Conservation (phyloP, 2,888 invertebrate species). For the Scaptomyza flava region DNA sequence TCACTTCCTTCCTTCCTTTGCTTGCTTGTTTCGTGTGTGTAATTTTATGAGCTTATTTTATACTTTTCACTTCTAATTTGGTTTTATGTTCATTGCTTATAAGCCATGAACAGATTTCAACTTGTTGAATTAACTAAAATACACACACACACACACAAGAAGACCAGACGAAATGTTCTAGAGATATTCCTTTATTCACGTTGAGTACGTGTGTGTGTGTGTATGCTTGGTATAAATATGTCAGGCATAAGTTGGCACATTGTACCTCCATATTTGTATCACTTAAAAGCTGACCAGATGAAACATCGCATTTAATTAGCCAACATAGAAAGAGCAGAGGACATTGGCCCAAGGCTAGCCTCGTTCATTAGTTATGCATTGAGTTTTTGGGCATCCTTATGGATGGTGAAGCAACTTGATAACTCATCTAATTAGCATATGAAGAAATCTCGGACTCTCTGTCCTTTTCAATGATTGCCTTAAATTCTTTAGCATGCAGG, state of each 20-base stretch:
- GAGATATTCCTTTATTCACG: conserved; percentile 1
- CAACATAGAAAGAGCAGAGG: background rate
- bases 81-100: conserved; percentile 51
- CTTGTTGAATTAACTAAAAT: conserved; percentile 63
- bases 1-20: background rate
- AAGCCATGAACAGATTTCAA: conserved; percentile 68
- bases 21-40: conserved; percentile 17
- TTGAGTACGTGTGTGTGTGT: conserved; percentile 4
- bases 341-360: background rate
- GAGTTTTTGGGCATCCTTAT: conserved; percentile 48
- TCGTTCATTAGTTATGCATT: conserved; percentile 71
- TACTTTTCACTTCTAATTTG: conserved; percentile 72
- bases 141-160: conserved; percentile 9
- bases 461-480: conserved; percentile 17
- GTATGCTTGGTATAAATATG: conserved; percentile 19
- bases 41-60: conserved; percentile 76
- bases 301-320: conserved; percentile 71
- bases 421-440: conserved; percentile 72
- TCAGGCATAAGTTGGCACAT: conserved; percentile 13
- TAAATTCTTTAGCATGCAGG: conserved; percentile 21
- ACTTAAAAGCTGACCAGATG: conserved; percentile 37
- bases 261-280: conserved; percentile 51
- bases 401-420: conserved; percentile 52
- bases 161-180: background rate
- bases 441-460: conserved; percentile 57